Base-by-base conservation (phyloP, 2,113 vertebrate species). In the Pampusana beccarii region DNA sequence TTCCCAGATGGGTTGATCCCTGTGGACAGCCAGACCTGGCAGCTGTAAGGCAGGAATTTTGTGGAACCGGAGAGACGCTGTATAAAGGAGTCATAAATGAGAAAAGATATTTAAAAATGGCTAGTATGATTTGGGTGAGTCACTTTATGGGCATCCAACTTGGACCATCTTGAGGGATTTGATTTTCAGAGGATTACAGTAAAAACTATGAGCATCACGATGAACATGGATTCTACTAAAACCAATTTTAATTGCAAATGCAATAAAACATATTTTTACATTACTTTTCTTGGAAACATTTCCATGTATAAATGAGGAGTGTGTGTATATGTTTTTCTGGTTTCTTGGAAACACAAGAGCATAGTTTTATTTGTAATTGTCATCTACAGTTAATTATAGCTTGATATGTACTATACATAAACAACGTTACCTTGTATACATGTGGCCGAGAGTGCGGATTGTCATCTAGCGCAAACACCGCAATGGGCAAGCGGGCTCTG, bases 201-300 rank as follows among this genome's bases (percentile, higher is more conserved):
- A 92, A 88, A 96, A 97, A 80, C 86, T 93, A 92, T 75, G 80
- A 96, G 70, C 89, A 91, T 93, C 89, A 91, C 61, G 74, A 90
- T 95, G 93, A 97, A 95, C 97, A 74, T 88, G 95, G 93, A 94
- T 98, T 97, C 96, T 94, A 97, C 96, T 93, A 85, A 98, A 97
- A 96, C 91, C 92, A 96, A 97, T 98, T 98, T 98, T 98, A 98
- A 98, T 98, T 98, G 97, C 98, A 96, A 96, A 98, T 93, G 96
- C 97, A 92, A 81, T 96, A 96, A 97, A 98, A 92, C 91, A 92
- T 96, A 96, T 97, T 97, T 98, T 97, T 97, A 93, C 85, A 95
- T 96, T 93, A 94, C 95, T 98, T 98, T 98, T 97, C 97, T 98
- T 98, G 98, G 98, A 98, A 98, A 73, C 95, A 90, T 96, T 97